Evolutionary conservation across 2,797 vertebrate species (phyloP).

Genomic region (Pseudotriccus pelzelni): DNA sequence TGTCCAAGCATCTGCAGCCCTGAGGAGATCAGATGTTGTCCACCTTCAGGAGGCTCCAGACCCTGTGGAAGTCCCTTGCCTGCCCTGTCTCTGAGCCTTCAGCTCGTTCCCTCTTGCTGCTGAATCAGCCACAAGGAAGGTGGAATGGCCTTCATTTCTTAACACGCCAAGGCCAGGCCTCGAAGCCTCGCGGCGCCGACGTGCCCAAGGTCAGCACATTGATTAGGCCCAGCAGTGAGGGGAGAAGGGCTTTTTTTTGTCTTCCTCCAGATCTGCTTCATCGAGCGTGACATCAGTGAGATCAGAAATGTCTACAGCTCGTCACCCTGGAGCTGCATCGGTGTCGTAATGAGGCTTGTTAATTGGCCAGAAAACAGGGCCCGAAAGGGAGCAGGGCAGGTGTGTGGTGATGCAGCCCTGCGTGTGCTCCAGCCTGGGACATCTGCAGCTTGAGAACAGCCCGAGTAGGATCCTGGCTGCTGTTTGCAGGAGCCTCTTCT

Average conservation of each 20-base stretch:
- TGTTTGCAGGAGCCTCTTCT: background rate
- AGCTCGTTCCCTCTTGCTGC: background rate
- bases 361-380: background rate
- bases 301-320: background rate
- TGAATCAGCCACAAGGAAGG: background rate
- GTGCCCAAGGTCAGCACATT: background rate
- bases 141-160: background rate
- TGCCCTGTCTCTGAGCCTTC: background rate
- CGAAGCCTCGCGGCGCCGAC: accelerated
- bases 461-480: background rate
- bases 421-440: background rate
- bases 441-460: background rate
- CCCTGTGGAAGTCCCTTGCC: background rate
- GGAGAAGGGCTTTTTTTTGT: background rate
- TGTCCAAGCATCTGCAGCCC: background rate
- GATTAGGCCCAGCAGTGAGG: background rate
- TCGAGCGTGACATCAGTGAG: background rate
- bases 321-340: background rate
- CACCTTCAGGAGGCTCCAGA: background rate
- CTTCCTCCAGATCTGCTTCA: background rate
- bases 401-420: accelerated
- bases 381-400: background rate
- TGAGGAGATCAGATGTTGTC: background rate
- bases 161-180: background rate
- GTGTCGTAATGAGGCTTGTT: background rate